phyloP scores from a whole-genome alignment of 2,113 vertebrate genomes.

The Ailuropoda melanoleuca region DNA sequence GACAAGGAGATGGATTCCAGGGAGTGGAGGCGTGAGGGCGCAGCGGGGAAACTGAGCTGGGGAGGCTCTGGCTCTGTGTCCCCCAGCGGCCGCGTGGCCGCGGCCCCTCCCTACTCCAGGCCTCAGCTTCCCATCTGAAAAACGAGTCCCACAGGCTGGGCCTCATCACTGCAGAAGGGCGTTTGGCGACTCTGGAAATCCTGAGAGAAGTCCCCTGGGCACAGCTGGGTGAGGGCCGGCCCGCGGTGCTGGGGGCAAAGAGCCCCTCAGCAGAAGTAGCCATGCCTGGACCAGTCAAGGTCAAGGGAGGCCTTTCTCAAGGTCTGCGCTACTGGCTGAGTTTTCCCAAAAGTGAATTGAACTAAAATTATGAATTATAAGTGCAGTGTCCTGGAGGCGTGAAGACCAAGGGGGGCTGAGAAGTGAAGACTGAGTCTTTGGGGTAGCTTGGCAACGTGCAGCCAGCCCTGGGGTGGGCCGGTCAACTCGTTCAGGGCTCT shows the following conservation, averaged over 20 bases:
- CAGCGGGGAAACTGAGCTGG: fast-evolving
- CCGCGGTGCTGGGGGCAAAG: neutral
- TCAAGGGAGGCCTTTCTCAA: neutral
- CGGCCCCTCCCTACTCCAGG: no score
- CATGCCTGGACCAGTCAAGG: neutral
- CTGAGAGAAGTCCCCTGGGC: neutral
- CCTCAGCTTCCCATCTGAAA: neutral
- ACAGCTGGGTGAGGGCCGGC: neutral
- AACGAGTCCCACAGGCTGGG: neutral
- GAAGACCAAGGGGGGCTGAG: neutral
- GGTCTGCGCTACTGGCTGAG: neutral
- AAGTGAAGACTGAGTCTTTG: neutral
- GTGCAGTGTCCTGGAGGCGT: fast-evolving
- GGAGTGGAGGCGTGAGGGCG: neutral
- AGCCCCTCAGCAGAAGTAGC: neutral
- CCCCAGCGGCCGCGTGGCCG: fast-evolving
- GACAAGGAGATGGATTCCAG: neutral
- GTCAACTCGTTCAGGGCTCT: neutral
- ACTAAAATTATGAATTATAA: neutral
- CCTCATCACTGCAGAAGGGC: fast-evolving
- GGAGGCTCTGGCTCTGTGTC: neutral
- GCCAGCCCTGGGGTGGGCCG: neutral
- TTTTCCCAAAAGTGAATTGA: neutral
- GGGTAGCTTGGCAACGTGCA: neutral
- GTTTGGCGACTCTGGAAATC: neutral